Conservation (phyloP, 2,113 vertebrate genomes). For the Condylura cristata region DNA sequence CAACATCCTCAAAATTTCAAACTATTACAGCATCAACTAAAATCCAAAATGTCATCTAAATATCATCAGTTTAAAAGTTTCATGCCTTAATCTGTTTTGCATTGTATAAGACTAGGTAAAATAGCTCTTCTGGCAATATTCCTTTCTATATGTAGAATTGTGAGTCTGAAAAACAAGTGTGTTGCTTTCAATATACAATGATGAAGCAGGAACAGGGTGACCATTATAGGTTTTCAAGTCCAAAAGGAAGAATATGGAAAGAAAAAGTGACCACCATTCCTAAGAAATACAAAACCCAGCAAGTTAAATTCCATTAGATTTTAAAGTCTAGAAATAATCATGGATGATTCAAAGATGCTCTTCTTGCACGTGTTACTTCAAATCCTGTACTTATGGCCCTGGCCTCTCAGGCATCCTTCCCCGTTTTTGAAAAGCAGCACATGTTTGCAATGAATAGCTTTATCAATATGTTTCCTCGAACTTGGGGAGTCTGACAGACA, state of each 20-base stretch:
- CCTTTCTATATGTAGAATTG: background rate
- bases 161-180: background rate
- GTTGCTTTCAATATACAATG: background rate
- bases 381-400: background rate
- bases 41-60: background rate
- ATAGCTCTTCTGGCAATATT: background rate
- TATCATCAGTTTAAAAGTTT: background rate
- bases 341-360: background rate
- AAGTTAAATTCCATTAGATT: background rate
- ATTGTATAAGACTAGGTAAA: background rate
- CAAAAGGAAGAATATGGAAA: background rate
- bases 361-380: background rate
- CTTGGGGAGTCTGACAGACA: background rate
- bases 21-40: background rate
- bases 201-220: background rate
- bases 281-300: background rate
- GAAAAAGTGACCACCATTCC: background rate
- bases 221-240: background rate
- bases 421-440: background rate
- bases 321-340: background rate
- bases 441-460: background rate
- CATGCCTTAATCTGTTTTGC: background rate
- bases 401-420: background rate
- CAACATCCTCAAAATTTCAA: background rate
- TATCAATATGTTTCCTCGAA: background rate